Evolutionary conservation across 2,113 vertebrate genomes (phyloP), one percentile per base, ranked within the genome.

Genomic region (Ramphastos sulfuratus): DNA sequence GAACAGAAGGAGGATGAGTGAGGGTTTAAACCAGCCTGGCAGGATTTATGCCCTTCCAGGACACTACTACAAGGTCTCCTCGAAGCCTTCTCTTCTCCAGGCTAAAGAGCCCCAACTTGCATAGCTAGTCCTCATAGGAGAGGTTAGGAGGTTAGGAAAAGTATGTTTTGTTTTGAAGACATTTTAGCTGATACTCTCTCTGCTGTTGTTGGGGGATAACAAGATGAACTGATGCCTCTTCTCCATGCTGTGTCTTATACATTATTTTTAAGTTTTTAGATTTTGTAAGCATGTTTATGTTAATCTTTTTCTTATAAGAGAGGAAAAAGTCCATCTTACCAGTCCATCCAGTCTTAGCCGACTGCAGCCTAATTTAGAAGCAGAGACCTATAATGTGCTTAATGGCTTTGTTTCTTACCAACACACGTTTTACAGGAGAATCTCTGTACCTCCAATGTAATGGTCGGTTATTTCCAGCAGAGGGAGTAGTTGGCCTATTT

Each of bases 401-500:
- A 67, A 87, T 64, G 58, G 52, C 17, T 91, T 90, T 4, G 1
- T 17, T 60, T 31, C 21, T 61, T 15, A 31, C 1, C 31, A 15
- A 3, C 13, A 10, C 4, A 6, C 4, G 6, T 59, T 72, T 77
- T 23, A 19, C 2, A n/a, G 8, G 66, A 55, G 7, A 1, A 3
- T 20, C 59, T n/a, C 50, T 27, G 48, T 80, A 23, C 59, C 7
- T 60, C n/a, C 52, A 12, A 4, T 93, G 83, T 94, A 96, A 82
- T 90, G 59, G 15, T 46, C 30, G 4, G 0, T 28, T 66, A 24
- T 48, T 90, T 92, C 82, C 97, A 87, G 84, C 87, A 97, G 98
- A 96, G 97, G 97, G 98, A 91, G 92, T 70, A 74, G 31, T 98
- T 91, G 94, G 42, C 86, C 94, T 91, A 67, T 15, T 58, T 96